Base-by-base conservation (phyloP, 2,113 vertebrate species). In the Tinamus guttatus region DNA sequence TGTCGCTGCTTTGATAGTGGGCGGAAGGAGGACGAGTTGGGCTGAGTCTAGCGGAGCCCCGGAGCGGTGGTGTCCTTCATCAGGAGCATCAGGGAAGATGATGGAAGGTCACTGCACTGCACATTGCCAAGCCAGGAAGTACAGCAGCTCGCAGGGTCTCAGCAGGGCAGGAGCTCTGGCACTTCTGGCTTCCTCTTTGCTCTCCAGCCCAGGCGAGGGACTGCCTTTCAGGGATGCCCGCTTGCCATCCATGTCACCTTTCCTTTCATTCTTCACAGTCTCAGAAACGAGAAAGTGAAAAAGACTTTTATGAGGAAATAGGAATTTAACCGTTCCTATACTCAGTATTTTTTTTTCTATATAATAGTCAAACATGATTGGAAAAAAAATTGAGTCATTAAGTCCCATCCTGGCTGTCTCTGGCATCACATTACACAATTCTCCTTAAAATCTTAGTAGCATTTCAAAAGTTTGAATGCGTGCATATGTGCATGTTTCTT, bases 221-320 rank as follows among this genome's bases (percentile, higher is more conserved):
- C 30, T 0, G 30, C 17, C 54, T 32, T 32, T 32, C 52, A 18
- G 3, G 21, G 51, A 24, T 81, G 56, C 54, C 20, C 0, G 0
- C 45, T 78, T 38, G 62, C 65, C 12, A 18, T 47, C n/a, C 24
- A 0, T 74, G 22, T 24, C 40, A 40, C 43, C 17, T 47, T 77
- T 54, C n/a, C 81, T 90, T 78, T 83, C 36, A 28, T 10, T 19
- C 19, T 22, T 13, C 9, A 6, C 47, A 38, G 14, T 56, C 56
- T 28, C 34, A 43, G 38, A 68, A 47, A 30, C 0, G 7, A 47
- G 34, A 60, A 81, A 63, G 11, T 87, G 70, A 32, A 64, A 60
- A 68, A 85, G 28, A 28, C 25, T 30, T 9, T 34, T 67, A 2
- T 67, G 20, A 86, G 56, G 32, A 17, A 88, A 64, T 7, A 41